Percentiles rank a stretch among this genome's conserved stretches.
phyloP scores from a whole-genome alignment of 2,113 vertebrate species.

The Holacanthus passer region DNA sequence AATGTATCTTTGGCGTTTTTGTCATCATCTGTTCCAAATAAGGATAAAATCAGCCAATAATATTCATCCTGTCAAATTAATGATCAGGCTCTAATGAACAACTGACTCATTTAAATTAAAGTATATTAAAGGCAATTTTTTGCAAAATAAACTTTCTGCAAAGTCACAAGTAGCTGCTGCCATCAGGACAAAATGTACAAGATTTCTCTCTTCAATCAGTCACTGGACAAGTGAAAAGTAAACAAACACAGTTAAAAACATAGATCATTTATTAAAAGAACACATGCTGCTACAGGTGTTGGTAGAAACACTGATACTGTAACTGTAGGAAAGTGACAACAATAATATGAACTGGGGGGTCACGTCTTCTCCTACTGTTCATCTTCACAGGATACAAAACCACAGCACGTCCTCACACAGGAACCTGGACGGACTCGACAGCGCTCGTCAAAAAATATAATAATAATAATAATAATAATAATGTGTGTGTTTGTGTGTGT shows the following conservation, averaged over 20 bases:
- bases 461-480: background rate
- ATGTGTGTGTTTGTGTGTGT: background rate
- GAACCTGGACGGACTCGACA: constrained; percentile 33
- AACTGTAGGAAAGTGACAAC: constrained; percentile 51
- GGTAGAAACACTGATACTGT: constrained; percentile 60
- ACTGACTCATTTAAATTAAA: background rate
- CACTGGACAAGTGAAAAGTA: background rate
- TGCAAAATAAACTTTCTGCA: no score
- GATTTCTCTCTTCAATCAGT: background rate
- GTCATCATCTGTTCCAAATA: no score
- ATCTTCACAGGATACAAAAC: constrained; percentile 55
- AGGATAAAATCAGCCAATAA: background rate
- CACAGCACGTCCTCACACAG: constrained; percentile 31
- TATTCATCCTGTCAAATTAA: background rate
- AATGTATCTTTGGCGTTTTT: no score
- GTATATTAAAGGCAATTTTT: no score
- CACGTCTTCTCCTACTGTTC: constrained; percentile 18
- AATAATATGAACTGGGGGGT: background rate
- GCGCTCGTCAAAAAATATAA: background rate
- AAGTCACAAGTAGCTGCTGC: no score
- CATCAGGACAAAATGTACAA: no score
- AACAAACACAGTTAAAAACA: constrained; percentile 56
- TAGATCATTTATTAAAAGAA: constrained; percentile 78
- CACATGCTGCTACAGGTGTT: constrained; percentile 74
- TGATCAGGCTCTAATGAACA: background rate